A percentile compares a stretch with the other conserved stretches of the same genome.
Conservation (phyloP, 2,113 vertebrate species). For the Anoura caudifer region DNA sequence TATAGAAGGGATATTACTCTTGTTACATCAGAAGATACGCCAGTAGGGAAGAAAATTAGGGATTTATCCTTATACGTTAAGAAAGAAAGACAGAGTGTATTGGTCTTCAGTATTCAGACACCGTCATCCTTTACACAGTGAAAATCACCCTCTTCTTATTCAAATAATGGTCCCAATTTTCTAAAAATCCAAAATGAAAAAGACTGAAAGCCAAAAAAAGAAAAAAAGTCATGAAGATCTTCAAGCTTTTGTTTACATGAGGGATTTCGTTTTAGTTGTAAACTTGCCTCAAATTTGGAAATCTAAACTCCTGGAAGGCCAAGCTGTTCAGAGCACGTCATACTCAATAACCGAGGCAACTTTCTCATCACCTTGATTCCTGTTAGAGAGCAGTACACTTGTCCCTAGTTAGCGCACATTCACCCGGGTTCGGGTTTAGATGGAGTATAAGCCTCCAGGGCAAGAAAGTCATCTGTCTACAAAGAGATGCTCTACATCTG, state of each 20-base stretch:
- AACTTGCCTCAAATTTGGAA: slow-evolving; percentile 63
- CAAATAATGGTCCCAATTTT: slow-evolving; percentile 41
- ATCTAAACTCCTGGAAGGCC: slow-evolving; percentile 58
- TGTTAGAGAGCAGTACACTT: neutral
- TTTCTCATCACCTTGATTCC: neutral
- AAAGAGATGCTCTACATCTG: neutral
- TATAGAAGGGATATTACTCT: slow-evolving; percentile 70
- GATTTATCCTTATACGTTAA: slow-evolving; percentile 60
- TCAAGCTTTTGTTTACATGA: slow-evolving; percentile 60
- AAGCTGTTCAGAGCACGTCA: slow-evolving; percentile 39
- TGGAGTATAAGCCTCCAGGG: neutral
- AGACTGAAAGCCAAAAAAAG: slow-evolving; percentile 10
- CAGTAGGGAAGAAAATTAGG: slow-evolving; percentile 44
- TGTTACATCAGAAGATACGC: slow-evolving; percentile 64
- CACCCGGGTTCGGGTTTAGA: slow-evolving; percentile 31
- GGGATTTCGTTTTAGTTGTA: slow-evolving; percentile 67
- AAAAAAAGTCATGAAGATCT: neutral
- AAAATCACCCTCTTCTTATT: slow-evolving; percentile 34
- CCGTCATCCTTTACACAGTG: neutral
- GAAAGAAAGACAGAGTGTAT: slow-evolving; percentile 42
- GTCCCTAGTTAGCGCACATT: slow-evolving; percentile 17
- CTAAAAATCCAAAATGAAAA: neutral
- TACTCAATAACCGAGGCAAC: neutral
- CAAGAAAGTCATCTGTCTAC: neutral
- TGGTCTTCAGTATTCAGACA: slow-evolving; percentile 60